Evolutionary conservation across 2,113 vertebrate genomes (phyloP).

Genomic region (Artemisiospiza belli): DNA sequence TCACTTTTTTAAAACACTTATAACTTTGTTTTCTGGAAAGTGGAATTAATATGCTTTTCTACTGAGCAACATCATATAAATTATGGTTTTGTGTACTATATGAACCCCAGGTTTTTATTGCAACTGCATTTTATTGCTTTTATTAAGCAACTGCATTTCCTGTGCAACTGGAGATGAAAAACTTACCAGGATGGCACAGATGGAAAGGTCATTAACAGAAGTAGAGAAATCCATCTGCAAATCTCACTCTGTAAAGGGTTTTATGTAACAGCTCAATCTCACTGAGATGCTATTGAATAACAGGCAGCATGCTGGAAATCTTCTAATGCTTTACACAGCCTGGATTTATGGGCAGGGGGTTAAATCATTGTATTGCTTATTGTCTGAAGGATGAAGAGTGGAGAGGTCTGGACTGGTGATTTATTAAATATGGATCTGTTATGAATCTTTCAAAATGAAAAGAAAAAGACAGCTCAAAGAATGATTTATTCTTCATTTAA

Average conservation of each 20-base stretch:
- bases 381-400: not conserved
- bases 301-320: not conserved
- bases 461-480: not conserved
- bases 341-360: not conserved
- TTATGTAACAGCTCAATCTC: conserved; percentile 32
- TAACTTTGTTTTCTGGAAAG: not conserved
- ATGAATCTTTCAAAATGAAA: not conserved
- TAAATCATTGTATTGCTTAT: conserved; percentile 5
- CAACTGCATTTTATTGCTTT: not conserved
- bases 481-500: not conserved
- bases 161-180: not conserved
- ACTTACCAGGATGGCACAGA: not conserved
- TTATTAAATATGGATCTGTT: not conserved
- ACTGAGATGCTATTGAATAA: conserved; percentile 18
- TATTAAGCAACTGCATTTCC: not conserved
- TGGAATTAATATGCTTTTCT: not conserved
- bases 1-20: not conserved
- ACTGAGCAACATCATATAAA: not conserved
- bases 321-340: conserved; percentile 35
- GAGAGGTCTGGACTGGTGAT: not conserved
- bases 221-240: conserved; percentile 23
- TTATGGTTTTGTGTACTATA: not conserved
- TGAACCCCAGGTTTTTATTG: not conserved
- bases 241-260: conserved; percentile 15
- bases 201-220: conserved; percentile 24